phyloP scores from a whole-genome alignment of 1,140 invertebrate genomes.

The Arctopsyche grandis region DNA sequence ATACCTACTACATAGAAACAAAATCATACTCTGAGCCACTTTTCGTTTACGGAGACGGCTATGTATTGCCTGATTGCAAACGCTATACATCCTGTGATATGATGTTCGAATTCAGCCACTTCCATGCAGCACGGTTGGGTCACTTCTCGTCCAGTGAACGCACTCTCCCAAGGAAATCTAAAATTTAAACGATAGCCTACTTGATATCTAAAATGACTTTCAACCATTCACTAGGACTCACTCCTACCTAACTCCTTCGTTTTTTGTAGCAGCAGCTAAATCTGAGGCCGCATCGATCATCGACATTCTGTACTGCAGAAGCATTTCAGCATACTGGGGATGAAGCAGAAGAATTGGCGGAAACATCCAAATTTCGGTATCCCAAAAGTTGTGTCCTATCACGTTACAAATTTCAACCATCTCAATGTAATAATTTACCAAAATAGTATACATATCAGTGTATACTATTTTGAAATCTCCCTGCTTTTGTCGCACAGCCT shows the following conservation, averaged over 20 bases:
- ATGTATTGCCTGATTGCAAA: constrained; percentile 66
- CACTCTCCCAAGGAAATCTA: constrained; percentile 70
- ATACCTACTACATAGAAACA: neutral
- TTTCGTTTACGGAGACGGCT: constrained; percentile 62
- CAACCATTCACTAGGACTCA: neutral
- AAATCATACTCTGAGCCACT: constrained; percentile 62
- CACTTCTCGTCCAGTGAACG: constrained; percentile 67
- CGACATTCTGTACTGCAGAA: constrained; percentile 62
- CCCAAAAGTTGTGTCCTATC: constrained; percentile 66
- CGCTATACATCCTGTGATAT: constrained; percentile 67
- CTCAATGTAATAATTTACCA: neutral
- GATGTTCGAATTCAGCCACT: constrained; percentile 66
- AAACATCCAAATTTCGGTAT: constrained; percentile 66
- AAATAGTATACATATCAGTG: neutral
- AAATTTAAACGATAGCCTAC: neutral
- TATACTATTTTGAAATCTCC: too few relatives aligned
- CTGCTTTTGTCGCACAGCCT: too few relatives aligned
- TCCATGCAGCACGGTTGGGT: constrained; percentile 69
- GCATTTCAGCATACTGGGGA: constrained; percentile 58
- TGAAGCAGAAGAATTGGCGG: constrained; percentile 62
- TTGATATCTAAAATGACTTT: neutral
- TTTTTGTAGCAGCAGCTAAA: constrained; percentile 59
- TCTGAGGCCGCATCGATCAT: constrained; percentile 60
- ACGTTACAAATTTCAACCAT: constrained; percentile 7
- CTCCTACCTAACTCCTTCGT: constrained; percentile 62